These are phyloP conservation scores for Pangasianodon gigas DNA, from an alignment of 2,113 vertebrate species.

Conservation along the genomic window DNA sequence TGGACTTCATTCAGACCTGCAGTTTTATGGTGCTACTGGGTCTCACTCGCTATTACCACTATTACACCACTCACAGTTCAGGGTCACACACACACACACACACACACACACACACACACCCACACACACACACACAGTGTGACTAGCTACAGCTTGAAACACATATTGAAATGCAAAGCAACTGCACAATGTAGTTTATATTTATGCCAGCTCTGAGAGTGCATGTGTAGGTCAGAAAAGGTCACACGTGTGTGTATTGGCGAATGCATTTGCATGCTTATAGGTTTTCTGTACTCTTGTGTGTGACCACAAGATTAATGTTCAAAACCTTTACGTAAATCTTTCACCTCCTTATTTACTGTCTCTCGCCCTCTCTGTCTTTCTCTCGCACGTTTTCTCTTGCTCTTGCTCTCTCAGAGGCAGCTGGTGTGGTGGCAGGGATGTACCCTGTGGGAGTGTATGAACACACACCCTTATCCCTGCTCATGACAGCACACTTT, in stretches of 20 bases:
- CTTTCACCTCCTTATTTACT: slow-evolving; percentile 30
- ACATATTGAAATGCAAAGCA: slow-evolving; percentile 28
- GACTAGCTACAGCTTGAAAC: not conserved
- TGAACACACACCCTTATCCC: slow-evolving; percentile 47
- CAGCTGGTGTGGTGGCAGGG: slow-evolving; percentile 45
- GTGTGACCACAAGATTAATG: slow-evolving; percentile 53
- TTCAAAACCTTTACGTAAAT: slow-evolving; percentile 52
- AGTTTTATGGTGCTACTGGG: not conserved
- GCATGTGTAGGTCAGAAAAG: slow-evolving; percentile 44
- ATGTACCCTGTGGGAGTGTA: slow-evolving; percentile 48
- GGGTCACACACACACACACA: slow-evolving; percentile 9
- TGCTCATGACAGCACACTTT: slow-evolving; percentile 49
- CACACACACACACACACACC: slow-evolving; percentile 9
- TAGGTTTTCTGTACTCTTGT: slow-evolving; percentile 43
- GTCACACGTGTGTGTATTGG: slow-evolving; percentile 1
- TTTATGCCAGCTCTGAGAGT: slow-evolving; percentile 11
- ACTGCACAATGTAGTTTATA: not conserved
- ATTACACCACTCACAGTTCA: not conserved
- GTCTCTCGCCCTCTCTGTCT: not conserved
- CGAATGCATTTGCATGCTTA: slow-evolving; percentile 25
- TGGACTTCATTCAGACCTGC: slow-evolving; percentile 9
- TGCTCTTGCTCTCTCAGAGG: slow-evolving; percentile 2
- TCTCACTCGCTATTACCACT: not conserved
- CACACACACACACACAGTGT: slow-evolving; percentile 6
- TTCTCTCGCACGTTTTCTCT: not conserved